A percentile compares a stretch with the other conserved stretches of the same genome.
These are phyloP conservation scores for Romanomermis culicivorax DNA, from an alignment of 2,888 invertebrate species.

Conservation along the genomic window DNA sequence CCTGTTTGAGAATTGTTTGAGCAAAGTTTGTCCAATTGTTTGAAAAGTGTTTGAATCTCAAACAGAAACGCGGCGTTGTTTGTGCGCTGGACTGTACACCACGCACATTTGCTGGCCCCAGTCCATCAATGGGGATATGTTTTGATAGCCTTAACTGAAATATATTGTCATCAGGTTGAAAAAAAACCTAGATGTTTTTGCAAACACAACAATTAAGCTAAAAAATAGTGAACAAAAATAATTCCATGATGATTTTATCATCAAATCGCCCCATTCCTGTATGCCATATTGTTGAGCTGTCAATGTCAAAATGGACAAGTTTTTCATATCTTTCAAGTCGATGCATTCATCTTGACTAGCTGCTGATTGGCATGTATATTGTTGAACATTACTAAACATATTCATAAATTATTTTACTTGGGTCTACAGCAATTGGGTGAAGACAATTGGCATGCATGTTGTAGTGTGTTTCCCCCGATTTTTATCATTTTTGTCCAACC, in stretches of 20 bases:
- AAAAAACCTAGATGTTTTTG: background rate
- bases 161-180: background rate
- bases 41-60: too few species aligned
- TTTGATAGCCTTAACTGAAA: background rate
- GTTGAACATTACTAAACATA: too few species aligned
- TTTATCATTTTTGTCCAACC: too few species aligned
- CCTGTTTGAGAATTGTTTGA: too few species aligned
- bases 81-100: too few species aligned
- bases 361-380: too few species aligned
- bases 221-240: background rate
- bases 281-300: background rate
- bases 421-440: too few species aligned
- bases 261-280: background rate
- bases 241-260: background rate
- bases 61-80: too few species aligned
- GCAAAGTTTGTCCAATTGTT: too few species aligned
- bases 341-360: background rate
- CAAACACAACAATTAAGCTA: background rate
- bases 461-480: too few species aligned
- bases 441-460: too few species aligned
- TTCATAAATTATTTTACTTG: too few species aligned
- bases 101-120: background rate
- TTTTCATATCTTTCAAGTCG: background rate
- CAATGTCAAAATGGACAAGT: background rate
- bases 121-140: background rate